phyloP scores from a whole-genome alignment of 2,888 invertebrate species.

The Watsonalla binaria region DNA sequence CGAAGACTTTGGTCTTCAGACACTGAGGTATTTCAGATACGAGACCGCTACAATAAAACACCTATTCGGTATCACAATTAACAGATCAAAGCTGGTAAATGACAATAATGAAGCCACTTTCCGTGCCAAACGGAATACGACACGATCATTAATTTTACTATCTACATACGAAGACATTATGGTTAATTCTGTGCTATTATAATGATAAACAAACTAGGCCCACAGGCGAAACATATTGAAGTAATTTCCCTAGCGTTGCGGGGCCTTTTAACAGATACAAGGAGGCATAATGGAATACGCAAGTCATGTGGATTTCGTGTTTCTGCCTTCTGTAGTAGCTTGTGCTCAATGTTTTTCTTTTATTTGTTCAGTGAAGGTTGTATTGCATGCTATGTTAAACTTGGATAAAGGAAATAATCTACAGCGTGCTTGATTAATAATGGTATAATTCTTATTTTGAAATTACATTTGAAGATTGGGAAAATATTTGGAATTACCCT shows the following conservation, averaged over 20 bases:
- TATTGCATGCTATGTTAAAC: too few relatives aligned
- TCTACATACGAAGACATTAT: conserved; percentile 27
- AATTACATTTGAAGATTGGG: too few relatives aligned
- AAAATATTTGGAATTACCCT: too few relatives aligned
- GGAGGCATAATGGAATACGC: conserved; percentile 33
- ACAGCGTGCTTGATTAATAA: too few relatives aligned
- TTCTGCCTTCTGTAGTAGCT: conserved; percentile 18
- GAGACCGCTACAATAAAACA: too few relatives aligned
- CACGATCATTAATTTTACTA: not conserved
- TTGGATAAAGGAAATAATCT: too few relatives aligned
- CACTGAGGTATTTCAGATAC: too few relatives aligned
- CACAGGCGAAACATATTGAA: conserved; percentile 21
- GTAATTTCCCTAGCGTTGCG: conserved; percentile 33
- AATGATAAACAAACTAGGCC: conserved; percentile 39
- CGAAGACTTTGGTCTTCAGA: too few relatives aligned
- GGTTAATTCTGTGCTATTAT: conserved; percentile 24
- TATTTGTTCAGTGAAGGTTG: too few relatives aligned
- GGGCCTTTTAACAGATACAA: conserved; percentile 42
- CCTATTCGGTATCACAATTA: too few relatives aligned
- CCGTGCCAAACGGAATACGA: not conserved
- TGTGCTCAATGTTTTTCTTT: conserved; percentile 2
- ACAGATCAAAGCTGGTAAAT: not conserved
- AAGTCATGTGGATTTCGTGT: conserved; percentile 30
- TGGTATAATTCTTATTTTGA: too few relatives aligned
- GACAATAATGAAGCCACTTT: not conserved